These are phyloP conservation scores for Periophthalmodon schlosseri DNA, from an alignment of 2,113 vertebrate species.

Conservation along the genomic window DNA sequence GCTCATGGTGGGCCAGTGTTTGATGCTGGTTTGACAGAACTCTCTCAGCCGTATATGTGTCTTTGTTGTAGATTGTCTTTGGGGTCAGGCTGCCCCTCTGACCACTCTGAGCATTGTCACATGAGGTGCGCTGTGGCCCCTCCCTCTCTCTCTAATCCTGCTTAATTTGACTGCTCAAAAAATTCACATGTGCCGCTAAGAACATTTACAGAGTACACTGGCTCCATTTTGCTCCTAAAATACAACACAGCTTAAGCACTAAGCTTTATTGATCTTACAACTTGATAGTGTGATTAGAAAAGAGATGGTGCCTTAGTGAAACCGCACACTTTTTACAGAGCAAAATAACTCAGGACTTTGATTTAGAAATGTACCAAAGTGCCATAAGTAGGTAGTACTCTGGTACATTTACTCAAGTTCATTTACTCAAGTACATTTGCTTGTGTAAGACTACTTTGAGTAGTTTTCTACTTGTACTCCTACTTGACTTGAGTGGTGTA, in stretches of 20 bases:
- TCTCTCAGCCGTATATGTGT: conserved; percentile 7
- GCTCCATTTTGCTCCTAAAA: conserved; percentile 80
- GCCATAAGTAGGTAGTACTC: not conserved
- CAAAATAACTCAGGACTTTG: conserved; percentile 42
- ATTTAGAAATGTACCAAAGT: conserved; percentile 55
- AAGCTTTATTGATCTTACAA: conserved; percentile 86
- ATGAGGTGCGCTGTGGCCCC: conserved; percentile 78
- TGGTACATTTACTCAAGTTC: not conserved
- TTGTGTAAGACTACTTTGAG: not conserved
- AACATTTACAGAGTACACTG: conserved; percentile 86
- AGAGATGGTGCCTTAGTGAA: conserved; percentile 63
- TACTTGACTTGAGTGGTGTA: no score
- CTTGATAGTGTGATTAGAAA: conserved; percentile 80
- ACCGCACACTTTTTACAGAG: conserved; percentile 66
- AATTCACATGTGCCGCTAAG: conserved; percentile 91
- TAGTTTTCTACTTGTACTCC: not conserved
- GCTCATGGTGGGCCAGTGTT: not conserved
- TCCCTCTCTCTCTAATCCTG: conserved; percentile 83
- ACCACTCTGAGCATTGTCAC: conserved; percentile 84
- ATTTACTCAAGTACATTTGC: no score
- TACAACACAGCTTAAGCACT: conserved; percentile 80
- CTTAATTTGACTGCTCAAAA: conserved; percentile 93
- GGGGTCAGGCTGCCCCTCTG: conserved; percentile 50
- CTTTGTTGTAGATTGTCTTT: not conserved
- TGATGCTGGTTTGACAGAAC: conserved; percentile 7